Evolutionary conservation across 2,113 vertebrate species (phyloP).

Genomic region (Lampris megalopsis): DNA sequence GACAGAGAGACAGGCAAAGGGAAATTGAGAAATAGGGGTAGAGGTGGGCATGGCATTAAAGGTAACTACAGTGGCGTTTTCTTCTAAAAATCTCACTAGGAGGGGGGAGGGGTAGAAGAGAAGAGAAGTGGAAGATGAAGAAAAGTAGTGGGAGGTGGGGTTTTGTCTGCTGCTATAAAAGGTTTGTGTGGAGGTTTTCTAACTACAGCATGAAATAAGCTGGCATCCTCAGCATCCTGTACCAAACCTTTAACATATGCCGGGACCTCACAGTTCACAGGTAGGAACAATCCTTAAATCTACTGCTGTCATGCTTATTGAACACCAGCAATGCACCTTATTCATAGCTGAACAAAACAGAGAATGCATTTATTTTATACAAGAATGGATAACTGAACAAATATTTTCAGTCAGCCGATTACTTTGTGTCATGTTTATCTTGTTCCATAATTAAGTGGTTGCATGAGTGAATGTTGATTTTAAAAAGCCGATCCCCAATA

Average conservation of each 20-base stretch:
- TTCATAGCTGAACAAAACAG: no score
- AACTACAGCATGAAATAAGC: not conserved
- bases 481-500: no score
- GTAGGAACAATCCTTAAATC: conserved; percentile 40
- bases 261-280: conserved; percentile 50
- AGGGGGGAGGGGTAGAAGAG: not conserved
- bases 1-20: no score
- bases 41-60: not conserved
- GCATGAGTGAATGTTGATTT: no score
- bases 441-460: no score
- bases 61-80: not conserved
- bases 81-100: not conserved
- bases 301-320: not conserved
- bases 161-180: conserved; percentile 53
- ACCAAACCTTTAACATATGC: conserved; percentile 56
- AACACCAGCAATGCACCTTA: no score
- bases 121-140: conserved; percentile 13
- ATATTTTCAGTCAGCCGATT: no score
- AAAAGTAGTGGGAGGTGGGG: conserved; percentile 37
- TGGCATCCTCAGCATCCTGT: not conserved
- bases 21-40: not conserved
- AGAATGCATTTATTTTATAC: no score
- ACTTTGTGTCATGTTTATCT: no score
- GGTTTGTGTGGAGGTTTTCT: not conserved
- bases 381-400: no score